These are phyloP conservation scores for Pseudococcus viburni DNA, from an alignment of 2,888 invertebrate genomes.

Conservation along the genomic window DNA sequence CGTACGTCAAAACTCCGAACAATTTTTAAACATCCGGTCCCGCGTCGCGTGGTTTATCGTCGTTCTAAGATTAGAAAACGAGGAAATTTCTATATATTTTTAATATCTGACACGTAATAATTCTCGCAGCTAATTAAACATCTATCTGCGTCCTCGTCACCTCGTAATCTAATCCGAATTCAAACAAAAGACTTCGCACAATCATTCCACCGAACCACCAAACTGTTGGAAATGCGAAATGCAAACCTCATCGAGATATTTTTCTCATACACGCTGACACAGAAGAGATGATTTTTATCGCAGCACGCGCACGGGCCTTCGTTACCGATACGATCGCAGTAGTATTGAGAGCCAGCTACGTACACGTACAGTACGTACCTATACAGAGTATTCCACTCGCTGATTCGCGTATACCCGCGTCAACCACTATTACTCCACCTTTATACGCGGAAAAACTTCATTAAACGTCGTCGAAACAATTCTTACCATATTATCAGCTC, in stretches of 20 bases:
- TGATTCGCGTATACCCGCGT: neutral
- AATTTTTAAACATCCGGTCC: constrained; percentile 24
- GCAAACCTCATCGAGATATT: constrained; percentile 11
- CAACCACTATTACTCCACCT: neutral
- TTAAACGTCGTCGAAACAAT: constrained; percentile 56
- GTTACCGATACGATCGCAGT: neutral
- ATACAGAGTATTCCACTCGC: neutral
- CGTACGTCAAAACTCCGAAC: neutral
- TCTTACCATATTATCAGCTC: constrained; percentile 52
- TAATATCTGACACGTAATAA: constrained; percentile 24
- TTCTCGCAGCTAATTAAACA: constrained; percentile 44
- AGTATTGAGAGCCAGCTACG: neutral
- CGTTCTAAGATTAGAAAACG: constrained; percentile 9
- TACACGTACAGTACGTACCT: neutral
- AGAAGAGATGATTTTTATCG: neutral
- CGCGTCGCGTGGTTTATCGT: neutral
- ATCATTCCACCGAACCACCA: neutral
- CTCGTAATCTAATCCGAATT: neutral
- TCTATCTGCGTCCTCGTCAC: neutral
- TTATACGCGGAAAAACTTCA: constrained; percentile 49
- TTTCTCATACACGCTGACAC: constrained; percentile 2
- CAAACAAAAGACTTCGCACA: neutral
- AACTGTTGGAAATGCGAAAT: neutral
- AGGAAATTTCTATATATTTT: neutral
- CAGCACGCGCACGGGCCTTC: constrained; percentile 19